Evolutionary conservation across 2,888 invertebrate species (phyloP).

Genomic region (Arenicola marina): DNA sequence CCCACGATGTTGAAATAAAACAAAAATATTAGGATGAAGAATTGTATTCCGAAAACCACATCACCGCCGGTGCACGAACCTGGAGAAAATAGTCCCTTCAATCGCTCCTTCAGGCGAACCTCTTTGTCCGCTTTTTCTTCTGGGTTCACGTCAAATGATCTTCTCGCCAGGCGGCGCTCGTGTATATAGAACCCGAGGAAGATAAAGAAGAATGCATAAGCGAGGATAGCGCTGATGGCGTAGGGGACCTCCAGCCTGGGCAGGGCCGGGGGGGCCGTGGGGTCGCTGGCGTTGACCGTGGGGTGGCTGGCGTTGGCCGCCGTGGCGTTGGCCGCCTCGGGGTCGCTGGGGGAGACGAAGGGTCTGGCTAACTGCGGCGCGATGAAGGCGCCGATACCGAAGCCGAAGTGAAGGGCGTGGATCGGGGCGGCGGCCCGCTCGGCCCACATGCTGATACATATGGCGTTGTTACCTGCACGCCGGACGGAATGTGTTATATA

Average conservation of each 20-base stretch:
- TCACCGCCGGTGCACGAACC: slow-evolving; percentile 37
- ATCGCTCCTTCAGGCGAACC: slow-evolving; percentile 1
- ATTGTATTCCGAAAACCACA: slow-evolving; percentile 32
- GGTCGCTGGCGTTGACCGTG: neutral
- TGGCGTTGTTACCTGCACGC: slow-evolving; percentile 39
- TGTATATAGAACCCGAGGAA: neutral
- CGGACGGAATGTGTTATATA: neutral
- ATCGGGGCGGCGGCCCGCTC: slow-evolving; percentile 42
- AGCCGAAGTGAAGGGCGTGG: slow-evolving; percentile 43
- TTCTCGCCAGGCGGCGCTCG: neutral
- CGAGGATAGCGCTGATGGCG: neutral
- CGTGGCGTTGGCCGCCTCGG: slow-evolving; percentile 1
- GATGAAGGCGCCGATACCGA: slow-evolving; percentile 44
- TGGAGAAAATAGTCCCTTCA: neutral
- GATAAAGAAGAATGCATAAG: neutral
- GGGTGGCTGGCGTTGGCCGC: neutral
- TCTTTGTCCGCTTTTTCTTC: neutral
- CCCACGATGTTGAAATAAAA: slow-evolving; percentile 40
- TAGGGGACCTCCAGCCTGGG: slow-evolving; percentile 3
- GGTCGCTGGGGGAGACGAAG: slow-evolving; percentile 33
- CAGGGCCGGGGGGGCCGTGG: neutral
- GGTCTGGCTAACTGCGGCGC: slow-evolving; percentile 41
- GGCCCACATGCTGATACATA: slow-evolving; percentile 41
- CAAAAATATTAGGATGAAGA: slow-evolving; percentile 36
- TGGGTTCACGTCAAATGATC: no score